Conservation (phyloP, 2,888 invertebrate species). For the Portevinia maculata region DNA sequence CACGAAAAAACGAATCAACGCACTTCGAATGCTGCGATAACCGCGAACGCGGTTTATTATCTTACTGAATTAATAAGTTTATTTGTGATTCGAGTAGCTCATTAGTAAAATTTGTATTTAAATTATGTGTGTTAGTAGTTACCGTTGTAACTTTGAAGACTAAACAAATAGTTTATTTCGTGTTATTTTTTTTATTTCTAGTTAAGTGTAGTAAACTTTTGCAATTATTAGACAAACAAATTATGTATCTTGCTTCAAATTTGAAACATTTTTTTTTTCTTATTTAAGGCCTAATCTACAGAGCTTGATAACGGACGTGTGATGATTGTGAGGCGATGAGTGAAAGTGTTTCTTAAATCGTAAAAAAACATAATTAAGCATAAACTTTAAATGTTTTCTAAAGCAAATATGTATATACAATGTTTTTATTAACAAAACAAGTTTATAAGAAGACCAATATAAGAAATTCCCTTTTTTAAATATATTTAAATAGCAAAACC, state of each 20-base stretch:
- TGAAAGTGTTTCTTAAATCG: conserved; percentile 29
- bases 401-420: conserved; percentile 26
- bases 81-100: too few species aligned
- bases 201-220: conserved; percentile 12
- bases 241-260: conserved; percentile 36
- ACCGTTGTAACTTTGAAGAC: too few species aligned
- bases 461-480: neutral
- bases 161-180: too few species aligned
- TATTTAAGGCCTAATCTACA: conserved; percentile 69
- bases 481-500: conserved; percentile 12
- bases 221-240: conserved; percentile 14
- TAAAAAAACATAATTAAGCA: neutral
- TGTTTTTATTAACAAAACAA: neutral
- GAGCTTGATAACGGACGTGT: conserved; percentile 49
- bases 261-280: conserved; percentile 34
- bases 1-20: too few species aligned
- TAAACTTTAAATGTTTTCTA: neutral
- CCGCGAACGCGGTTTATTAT: too few species aligned
- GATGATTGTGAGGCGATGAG: conserved; percentile 42
- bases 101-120: too few species aligned
- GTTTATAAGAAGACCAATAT: conserved; percentile 23
- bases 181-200: neutral
- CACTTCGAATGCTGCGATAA: too few species aligned
- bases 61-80: too few species aligned
- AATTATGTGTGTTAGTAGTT: too few species aligned